Evolutionary conservation across 2,888 invertebrate genomes (phyloP).

Genomic region (Zygaena filipendulae): DNA sequence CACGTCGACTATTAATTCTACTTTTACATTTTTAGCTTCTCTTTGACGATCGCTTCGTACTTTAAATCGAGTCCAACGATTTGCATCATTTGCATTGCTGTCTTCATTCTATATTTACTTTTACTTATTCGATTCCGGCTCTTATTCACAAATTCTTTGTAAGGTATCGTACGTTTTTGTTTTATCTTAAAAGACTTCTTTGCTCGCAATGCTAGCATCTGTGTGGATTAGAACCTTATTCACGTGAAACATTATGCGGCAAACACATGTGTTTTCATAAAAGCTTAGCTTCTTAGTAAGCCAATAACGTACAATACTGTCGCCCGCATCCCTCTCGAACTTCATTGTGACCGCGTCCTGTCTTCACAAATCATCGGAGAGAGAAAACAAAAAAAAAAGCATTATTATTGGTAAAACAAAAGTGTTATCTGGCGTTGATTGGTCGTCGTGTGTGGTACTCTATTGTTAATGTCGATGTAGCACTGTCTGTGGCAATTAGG

Average conservation of each 20-base stretch:
- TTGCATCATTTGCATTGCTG: slow-evolving; percentile 28
- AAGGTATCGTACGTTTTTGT: no score
- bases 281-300: slow-evolving; percentile 4
- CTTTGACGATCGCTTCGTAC: slow-evolving; percentile 20
- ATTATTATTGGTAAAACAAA: slow-evolving; percentile 52
- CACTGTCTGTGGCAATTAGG: slow-evolving; percentile 33
- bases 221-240: slow-evolving; percentile 21
- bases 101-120: no score
- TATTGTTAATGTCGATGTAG: slow-evolving; percentile 25
- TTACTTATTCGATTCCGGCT: no score
- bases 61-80: no score
- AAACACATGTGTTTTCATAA: slow-evolving; percentile 19
- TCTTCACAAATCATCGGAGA: slow-evolving; percentile 57
- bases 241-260: slow-evolving; percentile 1
- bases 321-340: slow-evolving; percentile 55
- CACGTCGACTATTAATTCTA: slow-evolving; percentile 40
- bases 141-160: no score
- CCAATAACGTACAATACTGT: slow-evolving; percentile 47
- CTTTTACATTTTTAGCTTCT: slow-evolving; percentile 29
- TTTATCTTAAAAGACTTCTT: no score
- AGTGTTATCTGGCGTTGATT: slow-evolving; percentile 41
- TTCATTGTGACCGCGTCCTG: slow-evolving; percentile 55
- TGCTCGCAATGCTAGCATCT: no score
- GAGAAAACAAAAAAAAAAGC: slow-evolving; percentile 39
- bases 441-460: slow-evolving; percentile 53